phyloP scores from a whole-genome alignment of 2,797 vertebrate species.

The Alauda arvensis region DNA sequence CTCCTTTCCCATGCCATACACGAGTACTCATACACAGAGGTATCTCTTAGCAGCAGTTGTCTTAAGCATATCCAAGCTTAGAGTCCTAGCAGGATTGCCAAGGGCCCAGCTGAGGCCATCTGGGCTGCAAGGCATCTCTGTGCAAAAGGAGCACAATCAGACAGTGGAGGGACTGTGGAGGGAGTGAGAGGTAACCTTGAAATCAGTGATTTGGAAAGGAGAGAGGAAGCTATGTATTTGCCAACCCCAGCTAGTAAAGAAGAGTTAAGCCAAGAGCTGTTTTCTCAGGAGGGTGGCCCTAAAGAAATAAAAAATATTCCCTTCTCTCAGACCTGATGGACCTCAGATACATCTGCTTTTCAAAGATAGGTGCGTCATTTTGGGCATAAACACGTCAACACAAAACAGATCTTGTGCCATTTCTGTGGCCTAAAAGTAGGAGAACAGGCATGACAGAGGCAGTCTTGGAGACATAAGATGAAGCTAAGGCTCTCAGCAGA shows the following conservation, averaged over 20 bases:
- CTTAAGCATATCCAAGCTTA: background rate
- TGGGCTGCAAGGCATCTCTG: constrained; percentile 20
- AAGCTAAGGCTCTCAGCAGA: background rate
- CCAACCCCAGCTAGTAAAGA: background rate
- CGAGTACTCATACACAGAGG: background rate
- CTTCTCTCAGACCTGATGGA: background rate
- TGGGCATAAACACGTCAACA: background rate
- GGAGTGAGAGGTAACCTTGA: constrained; percentile 27
- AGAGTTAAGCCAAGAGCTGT: background rate
- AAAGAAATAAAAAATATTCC: background rate
- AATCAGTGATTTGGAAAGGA: background rate
- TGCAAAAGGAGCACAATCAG: background rate
- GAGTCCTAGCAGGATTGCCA: constrained; percentile 22
- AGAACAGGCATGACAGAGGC: background rate
- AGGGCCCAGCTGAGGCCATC: constrained; percentile 35
- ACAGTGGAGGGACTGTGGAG: background rate
- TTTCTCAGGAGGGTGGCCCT: background rate
- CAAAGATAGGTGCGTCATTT: background rate
- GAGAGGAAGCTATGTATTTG: background rate
- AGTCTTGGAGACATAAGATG: background rate
- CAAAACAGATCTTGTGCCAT: background rate
- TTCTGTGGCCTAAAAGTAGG: background rate
- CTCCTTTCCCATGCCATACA: background rate
- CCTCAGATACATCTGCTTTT: background rate
- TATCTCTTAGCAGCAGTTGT: background rate